Conservation (phyloP, 2,797 vertebrate species). For the Knipowitschia caucasica region DNA sequence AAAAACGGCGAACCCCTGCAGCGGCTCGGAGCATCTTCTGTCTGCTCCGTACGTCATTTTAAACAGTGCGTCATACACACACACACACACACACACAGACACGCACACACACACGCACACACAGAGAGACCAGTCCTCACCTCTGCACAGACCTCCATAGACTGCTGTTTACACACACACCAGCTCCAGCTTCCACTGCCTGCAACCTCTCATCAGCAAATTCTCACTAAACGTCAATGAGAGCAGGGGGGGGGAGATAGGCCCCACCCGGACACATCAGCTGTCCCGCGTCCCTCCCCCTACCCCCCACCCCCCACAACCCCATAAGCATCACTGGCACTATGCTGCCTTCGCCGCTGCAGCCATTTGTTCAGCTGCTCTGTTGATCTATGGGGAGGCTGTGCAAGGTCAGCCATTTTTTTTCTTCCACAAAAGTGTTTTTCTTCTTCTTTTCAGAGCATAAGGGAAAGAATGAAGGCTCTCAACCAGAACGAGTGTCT, state of each 20-base stretch:
- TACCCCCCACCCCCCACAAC: constrained; percentile 13
- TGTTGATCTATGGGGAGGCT: constrained; percentile 46
- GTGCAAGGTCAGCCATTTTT: constrained; percentile 63
- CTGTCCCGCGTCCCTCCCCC: constrained; percentile 11
- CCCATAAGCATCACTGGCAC: constrained; percentile 15
- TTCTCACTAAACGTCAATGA: constrained; percentile 61
- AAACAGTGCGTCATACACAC: no score
- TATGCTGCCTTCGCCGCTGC: constrained; percentile 11
- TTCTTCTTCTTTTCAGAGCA: constrained; percentile 35
- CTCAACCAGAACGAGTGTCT: constrained; percentile 29
- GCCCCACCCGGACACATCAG: constrained; percentile 47
- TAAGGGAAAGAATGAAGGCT: constrained; percentile 50
- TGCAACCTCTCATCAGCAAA: constrained; percentile 72
- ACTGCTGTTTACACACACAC: constrained; percentile 12
- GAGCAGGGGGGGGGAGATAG: no score
- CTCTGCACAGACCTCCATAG: constrained; percentile 32
- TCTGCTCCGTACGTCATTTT: no score
- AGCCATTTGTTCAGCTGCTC: constrained; percentile 65
- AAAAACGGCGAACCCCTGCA: no score
- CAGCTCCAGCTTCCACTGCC: constrained; percentile 39
- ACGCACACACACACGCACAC: no score
- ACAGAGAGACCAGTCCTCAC: constrained; percentile 42
- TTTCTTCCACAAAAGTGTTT: background rate
- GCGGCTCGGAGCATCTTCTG: no score
- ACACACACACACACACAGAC: no score